Evolutionary conservation across 1,140 invertebrate genomes (phyloP), one percentile per base, ranked within the genome.

Genomic region (Coelopa frigida): DNA sequence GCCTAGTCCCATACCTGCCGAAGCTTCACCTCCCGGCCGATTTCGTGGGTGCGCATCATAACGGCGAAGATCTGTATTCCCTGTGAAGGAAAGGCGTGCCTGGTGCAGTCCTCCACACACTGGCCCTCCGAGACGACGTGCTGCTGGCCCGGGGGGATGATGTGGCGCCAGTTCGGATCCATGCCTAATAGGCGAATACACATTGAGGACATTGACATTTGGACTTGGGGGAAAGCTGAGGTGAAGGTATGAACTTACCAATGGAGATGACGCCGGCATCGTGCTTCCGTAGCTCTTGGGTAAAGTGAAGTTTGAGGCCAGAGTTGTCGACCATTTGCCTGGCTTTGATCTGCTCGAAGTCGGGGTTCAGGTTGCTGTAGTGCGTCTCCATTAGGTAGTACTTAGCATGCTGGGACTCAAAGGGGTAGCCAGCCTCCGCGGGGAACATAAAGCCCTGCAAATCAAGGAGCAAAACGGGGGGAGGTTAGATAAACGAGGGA

Each of bases 11-110:
- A 32, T 47, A 53, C 48, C 48, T 80, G 78, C 27, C 77, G 70
- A 40, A 82, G 52, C 32, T 74, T 62, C 15, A 81, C 72, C 55
- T 80, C 77, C 50, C 72, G 70, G 4, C 78, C 80, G 31, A 77
- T 71, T 43, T 74, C 69, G 60, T 82, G 80, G 2, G 79, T 81
- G 59, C 80, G 79, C 71, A 81, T 75, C 54, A 80, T 76, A 22
- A 80, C 76, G 24, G 78, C 79, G 55, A 82, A 82, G 60, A 82
- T 76, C 55, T 79, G 78, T 51, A 83, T 77, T 18, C 79, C 80
- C 35, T 57, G 63, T 46, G 72, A 62, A 5, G 79, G 78, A 32
- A 83, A 70, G 10, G 75, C 77, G 49, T 75, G 71, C 5, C 59
- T 58, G 12, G 80, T 83, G 55, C 81, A 83, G 27, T 78, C 72